phyloP scores from a whole-genome alignment of 2,797 vertebrate genomes.

The Centroberyx gerrardi region DNA sequence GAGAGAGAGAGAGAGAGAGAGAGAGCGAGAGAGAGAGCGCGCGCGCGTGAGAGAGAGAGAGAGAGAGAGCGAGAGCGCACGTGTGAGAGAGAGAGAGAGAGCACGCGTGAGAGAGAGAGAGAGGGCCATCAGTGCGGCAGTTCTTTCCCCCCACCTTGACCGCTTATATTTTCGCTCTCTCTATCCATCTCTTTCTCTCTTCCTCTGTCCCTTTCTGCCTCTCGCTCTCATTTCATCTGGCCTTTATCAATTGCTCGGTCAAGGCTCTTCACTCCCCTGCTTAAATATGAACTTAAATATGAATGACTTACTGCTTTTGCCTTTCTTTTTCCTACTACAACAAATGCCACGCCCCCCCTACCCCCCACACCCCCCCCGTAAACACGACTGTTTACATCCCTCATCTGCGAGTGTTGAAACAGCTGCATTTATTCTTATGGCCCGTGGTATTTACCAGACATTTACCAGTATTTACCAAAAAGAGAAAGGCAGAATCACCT shows the following conservation, averaged over 20 bases:
- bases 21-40: conserved; percentile 42
- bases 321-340: too few relatives aligned
- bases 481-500: neutral
- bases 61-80: neutral
- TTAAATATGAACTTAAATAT: conserved; percentile 8
- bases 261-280: conserved; percentile 15
- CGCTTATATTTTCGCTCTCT: conserved; percentile 29
- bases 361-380: too few relatives aligned
- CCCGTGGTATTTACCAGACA: too few relatives aligned
- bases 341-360: too few relatives aligned
- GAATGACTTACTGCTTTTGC: too few relatives aligned
- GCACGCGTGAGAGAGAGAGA: neutral
- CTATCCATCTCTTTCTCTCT: conserved; percentile 23
- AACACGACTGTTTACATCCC: too few relatives aligned
- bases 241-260: conserved; percentile 36
- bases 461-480: neutral
- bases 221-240: conserved; percentile 13
- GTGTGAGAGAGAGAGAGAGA: conserved; percentile 45
- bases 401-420: too few relatives aligned
- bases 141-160: conserved; percentile 51
- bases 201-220: neutral
- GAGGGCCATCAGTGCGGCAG: conserved; percentile 34
- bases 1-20: conserved; percentile 1
- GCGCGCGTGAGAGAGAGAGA: conserved; percentile 29
- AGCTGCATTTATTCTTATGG: too few relatives aligned